These are phyloP conservation scores for Caenorhabditis wallacei DNA, from an alignment of 2,888 invertebrate genomes.

Conservation along the genomic window DNA sequence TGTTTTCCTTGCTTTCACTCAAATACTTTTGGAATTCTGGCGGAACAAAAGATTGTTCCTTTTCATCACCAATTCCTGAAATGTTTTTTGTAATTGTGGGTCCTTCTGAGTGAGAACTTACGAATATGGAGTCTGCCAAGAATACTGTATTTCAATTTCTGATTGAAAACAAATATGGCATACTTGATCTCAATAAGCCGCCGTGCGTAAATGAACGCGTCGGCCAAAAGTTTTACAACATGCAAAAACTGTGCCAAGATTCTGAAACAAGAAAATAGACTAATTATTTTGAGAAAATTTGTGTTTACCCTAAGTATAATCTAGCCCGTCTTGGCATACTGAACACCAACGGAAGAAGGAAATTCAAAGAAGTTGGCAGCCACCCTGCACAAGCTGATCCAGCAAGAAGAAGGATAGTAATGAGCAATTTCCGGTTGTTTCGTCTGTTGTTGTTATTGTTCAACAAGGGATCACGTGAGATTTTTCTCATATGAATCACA, in stretches of 20 bases:
- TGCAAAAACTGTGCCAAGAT: constrained; percentile 75
- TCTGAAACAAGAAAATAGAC: constrained; percentile 52
- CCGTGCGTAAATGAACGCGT: constrained; percentile 88
- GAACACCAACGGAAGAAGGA: constrained; percentile 64
- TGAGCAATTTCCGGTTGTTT: constrained; percentile 75
- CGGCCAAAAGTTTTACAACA: constrained; percentile 85
- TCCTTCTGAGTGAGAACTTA: constrained; percentile 7
- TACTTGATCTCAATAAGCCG: constrained; percentile 87
- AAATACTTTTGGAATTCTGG: constrained; percentile 75
- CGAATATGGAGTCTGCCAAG: constrained; percentile 8
- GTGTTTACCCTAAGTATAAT: constrained; percentile 45
- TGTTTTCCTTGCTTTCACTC: constrained; percentile 75
- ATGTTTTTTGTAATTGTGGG: not conserved
- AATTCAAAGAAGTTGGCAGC: constrained; percentile 76
- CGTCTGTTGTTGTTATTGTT: constrained; percentile 69
- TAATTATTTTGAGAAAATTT: not conserved
- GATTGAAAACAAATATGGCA: constrained; percentile 80
- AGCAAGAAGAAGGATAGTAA: constrained; percentile 77
- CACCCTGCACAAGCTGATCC: constrained; percentile 78
- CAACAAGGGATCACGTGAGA: constrained; percentile 73
- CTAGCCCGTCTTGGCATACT: constrained; percentile 39
- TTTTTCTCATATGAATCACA: constrained; percentile 76
- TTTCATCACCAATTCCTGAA: constrained; percentile 37
- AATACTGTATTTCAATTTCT: constrained; percentile 4
- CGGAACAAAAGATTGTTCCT: constrained; percentile 62